These are phyloP conservation scores for Limnothrissa miodon DNA, from an alignment of 2,113 vertebrate species.

Conservation along the genomic window DNA sequence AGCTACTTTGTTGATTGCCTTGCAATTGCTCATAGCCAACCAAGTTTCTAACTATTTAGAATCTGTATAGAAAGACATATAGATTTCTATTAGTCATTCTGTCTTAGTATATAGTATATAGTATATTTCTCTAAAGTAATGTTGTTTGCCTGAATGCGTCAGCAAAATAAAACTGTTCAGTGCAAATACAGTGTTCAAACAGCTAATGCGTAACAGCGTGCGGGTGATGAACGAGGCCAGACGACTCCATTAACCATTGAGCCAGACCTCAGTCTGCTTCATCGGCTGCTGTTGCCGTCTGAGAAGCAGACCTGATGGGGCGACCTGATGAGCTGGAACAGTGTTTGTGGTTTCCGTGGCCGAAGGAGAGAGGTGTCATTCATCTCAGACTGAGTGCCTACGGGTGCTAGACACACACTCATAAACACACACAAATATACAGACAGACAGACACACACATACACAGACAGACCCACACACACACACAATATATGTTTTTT, in stretches of 20 bases:
- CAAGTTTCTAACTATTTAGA: no score
- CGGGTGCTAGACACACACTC: conserved; percentile 5
- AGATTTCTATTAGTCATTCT: no score
- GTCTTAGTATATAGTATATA: no score
- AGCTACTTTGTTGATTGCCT: no score
- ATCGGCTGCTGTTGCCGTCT: background rate
- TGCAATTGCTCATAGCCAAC: no score
- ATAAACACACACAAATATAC: background rate
- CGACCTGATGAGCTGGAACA: background rate
- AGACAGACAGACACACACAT: background rate
- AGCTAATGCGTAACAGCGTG: background rate
- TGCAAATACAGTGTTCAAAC: background rate
- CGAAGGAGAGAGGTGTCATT: background rate
- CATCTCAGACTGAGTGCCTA: background rate
- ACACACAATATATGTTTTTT: background rate
- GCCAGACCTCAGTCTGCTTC: background rate
- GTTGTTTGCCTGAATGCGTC: no score
- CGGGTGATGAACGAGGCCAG: background rate
- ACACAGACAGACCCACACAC: background rate
- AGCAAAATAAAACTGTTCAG: no score
- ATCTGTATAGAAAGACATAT: no score
- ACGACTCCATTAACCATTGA: background rate
- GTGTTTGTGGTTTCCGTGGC: background rate
- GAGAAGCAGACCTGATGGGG: no score
- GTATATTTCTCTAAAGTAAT: no score